Percentiles rank a stretch among this genome's conserved stretches.
These are phyloP conservation scores for Neogobius melanostomus DNA, from an alignment of 2,113 vertebrate genomes.

Conservation along the genomic window DNA sequence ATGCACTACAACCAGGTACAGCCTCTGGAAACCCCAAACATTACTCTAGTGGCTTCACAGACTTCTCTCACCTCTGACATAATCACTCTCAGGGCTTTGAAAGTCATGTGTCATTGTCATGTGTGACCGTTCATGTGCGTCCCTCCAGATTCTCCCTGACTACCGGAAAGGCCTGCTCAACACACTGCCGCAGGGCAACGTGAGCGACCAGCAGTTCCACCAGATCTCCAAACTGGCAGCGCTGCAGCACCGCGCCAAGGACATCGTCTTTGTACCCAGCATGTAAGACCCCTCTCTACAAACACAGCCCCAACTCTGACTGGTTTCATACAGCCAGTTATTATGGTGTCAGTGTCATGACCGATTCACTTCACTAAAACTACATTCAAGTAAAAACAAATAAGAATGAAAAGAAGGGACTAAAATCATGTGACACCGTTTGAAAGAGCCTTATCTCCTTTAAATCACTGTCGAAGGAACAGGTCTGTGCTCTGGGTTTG, in stretches of 20 bases:
- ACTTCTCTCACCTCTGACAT: not conserved
- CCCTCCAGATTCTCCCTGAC: conserved; percentile 86
- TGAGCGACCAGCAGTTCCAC: conserved; percentile 86
- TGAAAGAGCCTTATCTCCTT: too few relatives aligned
- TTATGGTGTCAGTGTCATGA: too few relatives aligned
- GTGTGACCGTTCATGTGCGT: conserved; percentile 13
- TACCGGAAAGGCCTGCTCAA: conserved; percentile 92
- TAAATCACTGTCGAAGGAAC: too few relatives aligned
- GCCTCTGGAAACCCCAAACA: not conserved
- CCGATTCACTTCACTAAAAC: too few relatives aligned
- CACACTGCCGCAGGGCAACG: conserved; percentile 73
- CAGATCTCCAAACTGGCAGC: conserved; percentile 90
- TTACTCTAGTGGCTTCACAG: conserved; percentile 22
- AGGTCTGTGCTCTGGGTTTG: too few relatives aligned
- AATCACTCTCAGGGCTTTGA: too few relatives aligned
- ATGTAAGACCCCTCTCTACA: conserved; percentile 68
- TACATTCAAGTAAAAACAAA: too few relatives aligned
- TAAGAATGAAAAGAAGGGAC: too few relatives aligned
- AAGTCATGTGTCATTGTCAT: not conserved
- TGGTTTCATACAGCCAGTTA: too few relatives aligned
- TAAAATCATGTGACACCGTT: too few relatives aligned
- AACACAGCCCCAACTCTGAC: not conserved
- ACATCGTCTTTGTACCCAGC: conserved; percentile 82
- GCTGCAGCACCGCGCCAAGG: conserved; percentile 91
- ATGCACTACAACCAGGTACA: conserved; percentile 91